Percentiles rank a stretch among this genome's conserved stretches.
phyloP scores from a whole-genome alignment of 2,888 invertebrate species.

The Epinotia bilunana region DNA sequence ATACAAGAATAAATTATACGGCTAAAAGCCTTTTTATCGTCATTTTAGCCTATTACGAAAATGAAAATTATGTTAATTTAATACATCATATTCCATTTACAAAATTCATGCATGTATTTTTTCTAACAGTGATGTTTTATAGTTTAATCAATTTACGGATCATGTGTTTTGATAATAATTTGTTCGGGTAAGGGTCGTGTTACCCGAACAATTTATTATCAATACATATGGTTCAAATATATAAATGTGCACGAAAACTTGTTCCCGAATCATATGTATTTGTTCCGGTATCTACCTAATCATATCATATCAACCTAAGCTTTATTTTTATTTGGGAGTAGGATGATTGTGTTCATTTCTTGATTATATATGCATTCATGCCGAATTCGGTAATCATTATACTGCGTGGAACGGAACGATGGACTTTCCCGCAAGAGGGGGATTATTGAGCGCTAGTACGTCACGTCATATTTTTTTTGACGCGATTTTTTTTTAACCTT shows the following conservation, averaged over 20 bases:
- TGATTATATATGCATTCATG: neutral
- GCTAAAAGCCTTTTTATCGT: constrained; percentile 16
- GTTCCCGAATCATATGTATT: neutral
- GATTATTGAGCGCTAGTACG: too few species aligned
- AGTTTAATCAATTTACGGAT: neutral
- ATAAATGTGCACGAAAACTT: neutral
- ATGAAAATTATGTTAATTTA: neutral
- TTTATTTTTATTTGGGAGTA: neutral
- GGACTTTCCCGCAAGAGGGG: too few species aligned
- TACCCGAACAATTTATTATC: neutral
- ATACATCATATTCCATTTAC: neutral
- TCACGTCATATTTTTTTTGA: too few species aligned
- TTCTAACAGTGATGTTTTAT: neutral
- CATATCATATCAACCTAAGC: neutral
- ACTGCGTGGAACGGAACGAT: too few species aligned
- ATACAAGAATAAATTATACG: neutral
- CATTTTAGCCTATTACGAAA: constrained; percentile 1
- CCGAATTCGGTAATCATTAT: neutral
- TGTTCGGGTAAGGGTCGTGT: too few species aligned
- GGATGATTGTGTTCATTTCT: neutral
- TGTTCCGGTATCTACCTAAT: neutral
- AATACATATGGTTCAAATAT: neutral
- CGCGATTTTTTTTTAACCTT: too few species aligned
- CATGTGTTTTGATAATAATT: too few species aligned
- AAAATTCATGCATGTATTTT: neutral